phyloP scores from a whole-genome alignment of 2,888 invertebrate species.

The Argynnis bischoffii region DNA sequence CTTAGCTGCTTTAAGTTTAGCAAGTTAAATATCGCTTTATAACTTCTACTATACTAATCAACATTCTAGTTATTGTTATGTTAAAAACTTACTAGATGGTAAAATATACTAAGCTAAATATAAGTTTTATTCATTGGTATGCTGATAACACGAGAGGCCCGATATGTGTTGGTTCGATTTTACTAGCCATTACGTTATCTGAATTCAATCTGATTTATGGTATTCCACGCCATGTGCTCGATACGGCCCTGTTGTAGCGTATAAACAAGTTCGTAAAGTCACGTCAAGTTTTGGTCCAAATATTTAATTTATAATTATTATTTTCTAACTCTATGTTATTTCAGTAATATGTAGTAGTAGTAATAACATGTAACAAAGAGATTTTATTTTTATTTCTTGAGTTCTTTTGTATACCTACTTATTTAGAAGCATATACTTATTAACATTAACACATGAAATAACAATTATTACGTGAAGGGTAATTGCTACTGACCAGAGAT shows the following conservation, averaged over 20 bases:
- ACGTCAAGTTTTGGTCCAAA: conserved; percentile 8
- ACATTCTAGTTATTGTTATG: background rate
- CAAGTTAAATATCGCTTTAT: too few relatives aligned
- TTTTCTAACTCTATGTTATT: too few relatives aligned
- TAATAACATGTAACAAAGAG: too few relatives aligned
- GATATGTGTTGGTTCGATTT: conserved; percentile 19
- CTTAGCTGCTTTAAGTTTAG: too few relatives aligned
- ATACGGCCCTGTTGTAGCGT: conserved; percentile 32
- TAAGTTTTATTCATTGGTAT: conserved; percentile 3
- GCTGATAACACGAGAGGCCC: conserved; percentile 26
- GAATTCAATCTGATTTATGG: conserved; percentile 48
- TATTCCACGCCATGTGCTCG: conserved; percentile 40
- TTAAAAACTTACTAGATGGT: conserved; percentile 1
- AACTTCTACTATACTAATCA: too few relatives aligned
- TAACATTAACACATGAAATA: too few relatives aligned
- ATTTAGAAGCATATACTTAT: too few relatives aligned
- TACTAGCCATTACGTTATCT: conserved; percentile 42
- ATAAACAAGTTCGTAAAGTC: conserved; percentile 34
- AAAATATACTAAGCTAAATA: conserved; percentile 1
- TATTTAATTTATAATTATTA: conserved; percentile 3
- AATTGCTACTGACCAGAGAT: too few relatives aligned
- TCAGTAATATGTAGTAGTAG: too few relatives aligned
- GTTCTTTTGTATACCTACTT: too few relatives aligned
- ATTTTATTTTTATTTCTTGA: too few relatives aligned
- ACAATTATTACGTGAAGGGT: too few relatives aligned